Conservation (phyloP, 2,888 invertebrate genomes). For the Coremacera marginata region DNA sequence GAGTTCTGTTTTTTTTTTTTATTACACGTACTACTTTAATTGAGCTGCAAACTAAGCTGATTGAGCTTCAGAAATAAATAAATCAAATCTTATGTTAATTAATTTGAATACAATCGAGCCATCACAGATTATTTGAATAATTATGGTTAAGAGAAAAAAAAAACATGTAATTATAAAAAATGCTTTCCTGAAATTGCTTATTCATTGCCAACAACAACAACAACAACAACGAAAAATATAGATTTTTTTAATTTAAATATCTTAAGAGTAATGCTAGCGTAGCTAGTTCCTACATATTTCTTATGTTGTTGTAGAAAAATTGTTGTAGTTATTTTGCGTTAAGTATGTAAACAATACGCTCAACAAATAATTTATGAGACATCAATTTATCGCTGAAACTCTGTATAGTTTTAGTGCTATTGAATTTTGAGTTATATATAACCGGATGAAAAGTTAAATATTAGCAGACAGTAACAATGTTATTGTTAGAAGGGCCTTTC, state of each 20-base stretch:
- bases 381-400: not conserved
- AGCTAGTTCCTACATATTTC: not conserved
- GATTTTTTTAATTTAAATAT: not conserved
- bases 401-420: no score
- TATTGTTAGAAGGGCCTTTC: no score
- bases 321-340: not conserved
- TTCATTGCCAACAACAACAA: not conserved
- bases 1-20: no score
- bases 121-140: conserved; percentile 3
- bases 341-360: conserved; percentile 15
- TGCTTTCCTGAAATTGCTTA: conserved; percentile 15
- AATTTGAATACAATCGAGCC: not conserved
- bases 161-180: not conserved
- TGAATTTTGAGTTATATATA: no score
- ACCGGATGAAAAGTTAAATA: no score
- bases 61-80: not conserved
- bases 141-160: not conserved
- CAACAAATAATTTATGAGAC: conserved; percentile 22
- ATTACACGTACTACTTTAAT: not conserved
- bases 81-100: not conserved
- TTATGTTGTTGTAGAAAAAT: no score
- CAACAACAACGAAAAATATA: not conserved
- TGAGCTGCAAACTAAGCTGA: not conserved
- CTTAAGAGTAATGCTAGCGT: not conserved
- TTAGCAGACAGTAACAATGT: no score